Evolutionary conservation across 2,113 vertebrate genomes (phyloP).

Genomic region (Agelaius tricolor): DNA sequence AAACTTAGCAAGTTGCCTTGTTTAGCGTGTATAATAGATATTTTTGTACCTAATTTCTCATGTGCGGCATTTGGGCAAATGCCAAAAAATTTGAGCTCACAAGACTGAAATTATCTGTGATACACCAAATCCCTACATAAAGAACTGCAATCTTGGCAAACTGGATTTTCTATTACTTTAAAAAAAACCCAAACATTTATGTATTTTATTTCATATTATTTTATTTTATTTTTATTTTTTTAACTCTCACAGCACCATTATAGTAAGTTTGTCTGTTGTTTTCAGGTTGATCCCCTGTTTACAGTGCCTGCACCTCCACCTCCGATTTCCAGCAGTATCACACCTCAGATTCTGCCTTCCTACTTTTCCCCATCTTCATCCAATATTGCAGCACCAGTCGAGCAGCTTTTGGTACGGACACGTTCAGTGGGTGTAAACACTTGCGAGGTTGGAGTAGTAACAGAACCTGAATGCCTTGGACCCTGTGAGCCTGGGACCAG

Average conservation of each 20-base stretch:
- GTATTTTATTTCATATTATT: neutral
- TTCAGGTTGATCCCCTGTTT: conserved; percentile 92
- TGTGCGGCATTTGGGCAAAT: neutral
- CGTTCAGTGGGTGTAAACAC: conserved; percentile 94
- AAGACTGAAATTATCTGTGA: neutral
- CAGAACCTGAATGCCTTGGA: conserved; percentile 86
- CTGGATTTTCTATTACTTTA: neutral
- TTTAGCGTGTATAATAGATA: neutral
- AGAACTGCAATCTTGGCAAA: neutral
- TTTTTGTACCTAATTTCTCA: neutral
- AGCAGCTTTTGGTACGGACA: conserved; percentile 89
- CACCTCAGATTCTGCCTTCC: conserved; percentile 84
- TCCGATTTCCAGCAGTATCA: conserved; percentile 79
- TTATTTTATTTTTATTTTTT: neutral
- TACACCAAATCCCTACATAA: neutral
- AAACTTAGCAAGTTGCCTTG: neutral
- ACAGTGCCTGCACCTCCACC: conserved; percentile 87
- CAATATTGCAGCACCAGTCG: conserved; percentile 85
- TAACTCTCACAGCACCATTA: conserved; percentile 43
- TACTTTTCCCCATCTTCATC: conserved; percentile 85
- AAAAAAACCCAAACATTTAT: neutral
- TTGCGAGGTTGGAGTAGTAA: conserved; percentile 86
- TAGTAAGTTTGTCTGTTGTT: conserved; percentile 74
- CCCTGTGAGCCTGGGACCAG: conserved; percentile 96
- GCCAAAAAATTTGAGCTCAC: neutral